Percentiles rank a stretch among this genome's conserved stretches.
phyloP scores from a whole-genome alignment of 2,797 vertebrate species.

The Hephaestus fuliginosus region DNA sequence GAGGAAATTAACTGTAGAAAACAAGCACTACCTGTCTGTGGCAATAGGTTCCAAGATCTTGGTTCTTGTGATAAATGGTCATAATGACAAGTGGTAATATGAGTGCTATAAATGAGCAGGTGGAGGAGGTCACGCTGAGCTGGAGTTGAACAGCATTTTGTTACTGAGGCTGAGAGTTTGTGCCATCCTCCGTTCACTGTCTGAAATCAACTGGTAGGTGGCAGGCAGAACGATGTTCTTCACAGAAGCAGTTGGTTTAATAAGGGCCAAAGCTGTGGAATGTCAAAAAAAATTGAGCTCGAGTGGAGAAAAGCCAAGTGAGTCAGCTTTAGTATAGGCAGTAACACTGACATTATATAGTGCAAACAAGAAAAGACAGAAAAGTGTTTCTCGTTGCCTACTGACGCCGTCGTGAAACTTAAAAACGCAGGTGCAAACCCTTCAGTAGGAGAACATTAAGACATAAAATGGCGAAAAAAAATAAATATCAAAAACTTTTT shows the following conservation, averaged over 20 bases:
- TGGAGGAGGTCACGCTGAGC: slow-evolving; percentile 24
- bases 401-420: slow-evolving; percentile 88
- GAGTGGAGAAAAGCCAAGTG: slow-evolving; percentile 87
- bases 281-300: slow-evolving; percentile 70
- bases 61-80: slow-evolving; percentile 41
- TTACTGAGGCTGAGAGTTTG: slow-evolving; percentile 41
- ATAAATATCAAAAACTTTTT: slow-evolving; percentile 99
- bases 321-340: slow-evolving; percentile 91
- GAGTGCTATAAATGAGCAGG: slow-evolving; percentile 39
- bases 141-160: slow-evolving; percentile 31
- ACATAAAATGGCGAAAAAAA: slow-evolving; percentile 97
- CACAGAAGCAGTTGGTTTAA: slow-evolving; percentile 62
- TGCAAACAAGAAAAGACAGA: slow-evolving; percentile 94
- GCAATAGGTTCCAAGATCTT: slow-evolving; percentile 34
- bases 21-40: slow-evolving; percentile 59
- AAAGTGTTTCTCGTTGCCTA: slow-evolving; percentile 90
- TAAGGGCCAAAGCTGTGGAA: slow-evolving; percentile 65
- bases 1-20: slow-evolving; percentile 40
- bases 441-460: slow-evolving; percentile 99
- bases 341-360: slow-evolving; percentile 99
- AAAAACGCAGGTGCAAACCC: slow-evolving; percentile 95
- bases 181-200: slow-evolving; percentile 36
- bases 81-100: slow-evolving; percentile 32
- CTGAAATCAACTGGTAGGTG: slow-evolving; percentile 47
- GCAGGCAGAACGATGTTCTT: slow-evolving; percentile 50